phyloP scores from a whole-genome alignment of 92 coral and sea anemone genomes.

The Parazoanthus atlanticus region DNA sequence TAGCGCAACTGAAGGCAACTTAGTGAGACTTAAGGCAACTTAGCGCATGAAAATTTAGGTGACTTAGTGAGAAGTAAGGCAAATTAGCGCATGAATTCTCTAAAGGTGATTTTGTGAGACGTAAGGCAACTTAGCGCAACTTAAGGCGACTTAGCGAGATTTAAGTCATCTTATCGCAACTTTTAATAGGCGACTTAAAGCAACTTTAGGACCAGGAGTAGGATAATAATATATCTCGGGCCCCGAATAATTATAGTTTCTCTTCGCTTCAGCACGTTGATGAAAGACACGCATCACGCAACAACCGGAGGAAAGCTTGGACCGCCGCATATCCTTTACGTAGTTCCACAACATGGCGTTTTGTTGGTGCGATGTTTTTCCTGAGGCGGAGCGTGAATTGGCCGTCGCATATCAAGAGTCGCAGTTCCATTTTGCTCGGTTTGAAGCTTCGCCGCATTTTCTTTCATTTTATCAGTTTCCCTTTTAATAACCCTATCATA shows the following conservation, averaged over 20 bases:
- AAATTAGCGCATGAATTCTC: too few species aligned
- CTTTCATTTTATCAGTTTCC: constrained; percentile 63
- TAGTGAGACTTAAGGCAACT: too few species aligned
- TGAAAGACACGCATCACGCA: background rate
- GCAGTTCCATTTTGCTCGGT: constrained; percentile 16
- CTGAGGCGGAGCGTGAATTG: background rate
- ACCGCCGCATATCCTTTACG: background rate
- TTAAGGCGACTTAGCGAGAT: too few species aligned
- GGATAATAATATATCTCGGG: background rate
- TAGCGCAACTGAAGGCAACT: too few species aligned
- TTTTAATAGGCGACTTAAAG: too few species aligned
- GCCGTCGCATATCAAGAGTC: constrained; percentile 15
- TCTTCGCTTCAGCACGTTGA: background rate
- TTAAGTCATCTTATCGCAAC: too few species aligned
- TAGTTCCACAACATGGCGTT: constrained; percentile 33
- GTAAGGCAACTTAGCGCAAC: too few species aligned
- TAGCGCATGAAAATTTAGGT: too few species aligned
- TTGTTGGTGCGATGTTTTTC: constrained; percentile 16
- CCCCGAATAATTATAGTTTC: background rate
- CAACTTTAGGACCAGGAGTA: too few species aligned
- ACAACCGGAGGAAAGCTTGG: too few species aligned
- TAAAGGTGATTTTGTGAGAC: too few species aligned
- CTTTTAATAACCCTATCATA: constrained; percentile 76
- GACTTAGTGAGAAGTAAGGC: too few species aligned
- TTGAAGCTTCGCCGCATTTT: constrained; percentile 8